These are phyloP conservation scores for Drosophila ogumai DNA, from an alignment of 1,140 invertebrate species.

Conservation along the genomic window DNA sequence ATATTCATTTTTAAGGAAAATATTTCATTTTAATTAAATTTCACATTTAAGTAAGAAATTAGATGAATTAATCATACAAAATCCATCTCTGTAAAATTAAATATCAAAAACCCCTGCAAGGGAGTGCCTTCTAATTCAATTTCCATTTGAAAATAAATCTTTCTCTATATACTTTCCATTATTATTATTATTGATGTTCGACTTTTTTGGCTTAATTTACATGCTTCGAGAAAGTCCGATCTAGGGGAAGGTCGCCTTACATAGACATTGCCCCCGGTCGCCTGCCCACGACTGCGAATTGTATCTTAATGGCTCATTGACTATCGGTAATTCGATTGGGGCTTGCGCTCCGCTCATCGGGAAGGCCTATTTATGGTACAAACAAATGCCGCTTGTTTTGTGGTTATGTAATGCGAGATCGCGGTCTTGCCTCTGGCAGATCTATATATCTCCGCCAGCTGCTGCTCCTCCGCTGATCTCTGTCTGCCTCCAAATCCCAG, in stretches of 20 bases:
- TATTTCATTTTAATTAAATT: too few relatives aligned
- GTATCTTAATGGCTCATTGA: constrained; percentile 72
- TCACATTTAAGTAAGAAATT: background rate
- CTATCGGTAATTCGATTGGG: constrained; percentile 62
- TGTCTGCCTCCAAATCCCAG: background rate
- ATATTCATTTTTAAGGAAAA: too few relatives aligned
- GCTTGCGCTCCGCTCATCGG: constrained; percentile 57
- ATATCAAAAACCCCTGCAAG: too few relatives aligned
- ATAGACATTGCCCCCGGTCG: constrained; percentile 46
- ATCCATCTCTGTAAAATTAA: background rate
- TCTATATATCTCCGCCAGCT: constrained; percentile 1
- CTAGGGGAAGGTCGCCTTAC: constrained; percentile 43
- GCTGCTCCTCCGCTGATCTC: background rate
- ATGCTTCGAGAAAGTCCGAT: constrained; percentile 32
- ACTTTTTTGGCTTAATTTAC: constrained; percentile 13
- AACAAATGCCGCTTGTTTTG: constrained; percentile 44
- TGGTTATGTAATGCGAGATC: constrained; percentile 55
- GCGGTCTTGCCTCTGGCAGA: constrained; percentile 46
- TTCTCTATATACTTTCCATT: background rate
- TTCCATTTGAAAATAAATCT: constrained; percentile 1
- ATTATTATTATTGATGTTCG: background rate
- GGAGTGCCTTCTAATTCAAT: background rate
- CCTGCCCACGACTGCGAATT: constrained; percentile 37
- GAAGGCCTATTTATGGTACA: constrained; percentile 62
- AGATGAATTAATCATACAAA: background rate